Base-by-base conservation (phyloP, 2,797 vertebrate genomes). In the Mormyrops attenuatus region DNA sequence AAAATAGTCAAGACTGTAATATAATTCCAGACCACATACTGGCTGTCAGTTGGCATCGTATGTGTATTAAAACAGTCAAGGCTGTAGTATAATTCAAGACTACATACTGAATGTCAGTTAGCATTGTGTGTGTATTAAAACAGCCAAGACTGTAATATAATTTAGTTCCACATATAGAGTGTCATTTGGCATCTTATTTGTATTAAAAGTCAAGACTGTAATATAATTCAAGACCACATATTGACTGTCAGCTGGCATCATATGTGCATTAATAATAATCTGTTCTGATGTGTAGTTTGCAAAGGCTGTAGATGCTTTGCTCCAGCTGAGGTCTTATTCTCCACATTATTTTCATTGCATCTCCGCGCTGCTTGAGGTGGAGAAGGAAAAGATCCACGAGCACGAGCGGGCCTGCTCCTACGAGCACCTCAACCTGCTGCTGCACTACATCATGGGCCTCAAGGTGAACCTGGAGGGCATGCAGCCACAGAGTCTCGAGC, bases 351-450 rank as follows among this genome's bases (percentile, higher is more conserved):
- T 47, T n/a, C 34, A 20, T 38, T 30, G 26, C 85, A 9, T 20
- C 52, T 87, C 38, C 20, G 1, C 8, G 0, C 20, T 89, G 49
- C 73, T 80, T 1, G 90, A 99, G 98, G 97, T 98, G 92, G 98
- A 99, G 90, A 96, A 96, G 3, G 98, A 98, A 93, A 96, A 95
- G 90, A 96, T 96, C 69, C 94, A 93, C 0, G 97, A 98, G 38
- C 98, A 99, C 0, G 99, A 99, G 94, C 96, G 93, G 0, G 96
- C 95, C 88, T 96, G 94, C 91, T 95, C 98, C 0, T 96, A 95
- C 0, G 97, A 99, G 26, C 99, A 99, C 93, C 95, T 99, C 90
- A 97, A 96, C 93, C 94, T 98, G 92, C 95, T 99, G 0, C 95
- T 98, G 92, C 96, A 96, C 52, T 97, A 96, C 93, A 97, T 97